These are phyloP conservation scores for Tauraco hartlaubi DNA, from an alignment of 2,797 vertebrate species.

Conservation along the genomic window DNA sequence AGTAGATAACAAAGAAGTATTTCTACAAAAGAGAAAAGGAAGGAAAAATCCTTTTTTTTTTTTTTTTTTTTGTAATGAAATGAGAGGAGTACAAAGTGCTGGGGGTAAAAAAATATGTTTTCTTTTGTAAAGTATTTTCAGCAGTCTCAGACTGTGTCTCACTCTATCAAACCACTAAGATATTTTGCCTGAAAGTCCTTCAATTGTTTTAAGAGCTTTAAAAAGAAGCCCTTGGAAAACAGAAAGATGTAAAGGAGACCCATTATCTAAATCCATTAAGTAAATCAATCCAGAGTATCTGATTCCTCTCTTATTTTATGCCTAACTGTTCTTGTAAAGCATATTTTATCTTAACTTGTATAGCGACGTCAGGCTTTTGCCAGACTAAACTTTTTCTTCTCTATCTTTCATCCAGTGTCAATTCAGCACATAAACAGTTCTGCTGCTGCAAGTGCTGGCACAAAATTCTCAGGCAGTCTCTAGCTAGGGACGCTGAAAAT, in stretches of 20 bases:
- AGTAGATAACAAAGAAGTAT: not conserved
- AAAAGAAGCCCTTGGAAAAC: not conserved
- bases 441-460: not conserved
- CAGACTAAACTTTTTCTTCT: not conserved
- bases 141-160: not conserved
- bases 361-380: not conserved
- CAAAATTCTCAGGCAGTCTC: not conserved
- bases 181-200: not conserved
- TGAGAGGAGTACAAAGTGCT: not conserved
- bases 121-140: not conserved
- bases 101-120: accelerated
- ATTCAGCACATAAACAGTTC: not conserved
- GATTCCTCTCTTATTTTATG: not conserved
- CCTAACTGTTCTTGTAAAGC: not conserved
- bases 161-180: not conserved
- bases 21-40: not conserved
- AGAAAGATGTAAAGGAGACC: not conserved
- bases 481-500: not conserved
- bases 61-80: not conserved
- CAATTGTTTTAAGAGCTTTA: not conserved
- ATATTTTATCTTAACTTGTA: not conserved
- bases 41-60: not conserved
- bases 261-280: not conserved
- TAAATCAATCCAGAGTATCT: not conserved
- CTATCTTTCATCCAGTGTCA: not conserved